Evolutionary conservation across 2,888 invertebrate species (phyloP).

Genomic region (Margaritifera margaritifera): DNA sequence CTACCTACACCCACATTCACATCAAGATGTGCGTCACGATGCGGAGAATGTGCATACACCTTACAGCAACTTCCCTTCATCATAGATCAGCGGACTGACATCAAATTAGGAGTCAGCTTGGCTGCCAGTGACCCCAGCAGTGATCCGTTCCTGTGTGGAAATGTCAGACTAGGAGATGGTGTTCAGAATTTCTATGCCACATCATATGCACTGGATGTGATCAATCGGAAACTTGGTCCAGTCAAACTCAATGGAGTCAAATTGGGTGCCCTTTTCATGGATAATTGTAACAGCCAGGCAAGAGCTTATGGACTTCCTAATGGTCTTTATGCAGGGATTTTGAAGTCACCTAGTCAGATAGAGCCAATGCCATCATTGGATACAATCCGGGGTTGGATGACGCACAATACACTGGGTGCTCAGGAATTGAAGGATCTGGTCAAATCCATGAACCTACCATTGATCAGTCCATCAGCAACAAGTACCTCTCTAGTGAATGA

Average conservation of each 20-base stretch:
- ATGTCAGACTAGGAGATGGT: constrained; percentile 44
- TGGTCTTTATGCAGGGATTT: constrained; percentile 53
- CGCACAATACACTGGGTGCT: constrained; percentile 52
- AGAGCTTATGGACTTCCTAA: constrained; percentile 53
- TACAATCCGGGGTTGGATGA: constrained; percentile 57
- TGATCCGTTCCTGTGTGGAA: constrained; percentile 53
- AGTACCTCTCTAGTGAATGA: constrained; percentile 45
- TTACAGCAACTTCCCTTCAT: constrained; percentile 40
- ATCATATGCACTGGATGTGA: constrained; percentile 49
- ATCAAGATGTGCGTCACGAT: constrained; percentile 44
- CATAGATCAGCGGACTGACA: constrained; percentile 42
- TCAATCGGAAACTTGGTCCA: constrained; percentile 50
- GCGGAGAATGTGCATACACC: constrained; percentile 58
- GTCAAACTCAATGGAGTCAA: constrained; percentile 48
- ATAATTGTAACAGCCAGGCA: constrained; percentile 57
- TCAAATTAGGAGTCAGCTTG: constrained; percentile 58
- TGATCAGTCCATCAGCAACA: constrained; percentile 67
- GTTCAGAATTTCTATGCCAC: constrained; percentile 58
- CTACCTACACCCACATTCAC: constrained; percentile 19
- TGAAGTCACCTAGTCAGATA: constrained; percentile 6
- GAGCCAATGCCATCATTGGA: constrained; percentile 22
- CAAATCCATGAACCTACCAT: constrained; percentile 74
- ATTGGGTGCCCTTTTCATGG: constrained; percentile 58
- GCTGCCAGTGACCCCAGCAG: constrained; percentile 46
- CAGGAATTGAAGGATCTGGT: constrained; percentile 59